Evolutionary conservation across 2,113 vertebrate species (phyloP).

Genomic region (Nerophis lumbriciformis): DNA sequence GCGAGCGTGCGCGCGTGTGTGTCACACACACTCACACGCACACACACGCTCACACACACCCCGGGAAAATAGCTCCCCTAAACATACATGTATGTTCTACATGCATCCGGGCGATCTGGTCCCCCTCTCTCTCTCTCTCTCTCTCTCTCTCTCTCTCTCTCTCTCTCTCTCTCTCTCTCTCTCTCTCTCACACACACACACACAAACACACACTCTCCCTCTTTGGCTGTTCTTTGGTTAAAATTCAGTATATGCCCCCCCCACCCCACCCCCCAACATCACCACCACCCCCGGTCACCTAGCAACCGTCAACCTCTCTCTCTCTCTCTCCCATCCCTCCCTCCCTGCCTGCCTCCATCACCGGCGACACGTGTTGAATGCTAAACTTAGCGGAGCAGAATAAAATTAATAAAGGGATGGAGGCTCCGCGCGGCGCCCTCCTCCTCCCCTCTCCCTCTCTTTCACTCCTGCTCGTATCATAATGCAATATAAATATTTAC

Average conservation of each 20-base stretch:
- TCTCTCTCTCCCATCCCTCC: constrained; percentile 44
- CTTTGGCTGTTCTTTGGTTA: constrained; percentile 79
- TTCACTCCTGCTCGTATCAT: constrained; percentile 65
- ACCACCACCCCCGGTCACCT: constrained; percentile 63
- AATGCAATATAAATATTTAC: constrained; percentile 82
- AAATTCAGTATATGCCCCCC: constrained; percentile 81
- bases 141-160: constrained; percentile 51
- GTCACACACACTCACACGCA: constrained; percentile 29
- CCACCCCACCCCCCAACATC: too few species aligned
- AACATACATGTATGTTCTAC: constrained; percentile 73
- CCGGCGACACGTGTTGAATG: constrained; percentile 83
- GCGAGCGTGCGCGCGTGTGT: constrained; percentile 54
- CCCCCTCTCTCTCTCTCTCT: constrained; percentile 59
- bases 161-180: constrained; percentile 58
- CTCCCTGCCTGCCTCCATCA: constrained; percentile 68
- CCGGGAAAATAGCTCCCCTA: constrained; percentile 68
- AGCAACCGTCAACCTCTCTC: constrained; percentile 79
- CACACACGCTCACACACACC: constrained; percentile 23
- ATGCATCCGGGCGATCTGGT: constrained; percentile 74
- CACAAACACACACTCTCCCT: constrained; percentile 64
- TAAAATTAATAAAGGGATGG: constrained; percentile 75
- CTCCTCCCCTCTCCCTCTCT: constrained; percentile 42
- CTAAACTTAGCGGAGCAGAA: constrained; percentile 80
- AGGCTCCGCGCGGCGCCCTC: constrained; percentile 51
- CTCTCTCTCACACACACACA: constrained; percentile 41